Evolutionary conservation across 2,888 invertebrate species (phyloP).

Genomic region (Himalopsyche japonica): DNA sequence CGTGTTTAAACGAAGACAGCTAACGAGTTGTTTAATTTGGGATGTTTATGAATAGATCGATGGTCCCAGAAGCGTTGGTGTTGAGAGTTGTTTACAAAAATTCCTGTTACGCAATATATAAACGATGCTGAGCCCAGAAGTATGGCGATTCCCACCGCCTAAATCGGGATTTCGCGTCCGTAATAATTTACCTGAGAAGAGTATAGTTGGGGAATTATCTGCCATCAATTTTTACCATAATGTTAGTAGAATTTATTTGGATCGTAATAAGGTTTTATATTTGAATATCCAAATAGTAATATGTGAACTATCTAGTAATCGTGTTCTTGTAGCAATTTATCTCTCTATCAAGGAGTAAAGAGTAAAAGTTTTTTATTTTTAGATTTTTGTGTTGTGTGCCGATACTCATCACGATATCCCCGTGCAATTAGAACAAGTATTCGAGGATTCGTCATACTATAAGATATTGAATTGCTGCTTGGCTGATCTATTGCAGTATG

Average conservation of each 20-base stretch:
- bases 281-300: background rate
- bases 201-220: constrained; percentile 43
- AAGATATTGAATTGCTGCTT: constrained; percentile 52
- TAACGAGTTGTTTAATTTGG: background rate
- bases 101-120: constrained; percentile 27
- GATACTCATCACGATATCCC: constrained; percentile 51
- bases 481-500: constrained; percentile 52
- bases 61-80: background rate
- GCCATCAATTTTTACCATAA: constrained; percentile 59
- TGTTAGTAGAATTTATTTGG: constrained; percentile 47
- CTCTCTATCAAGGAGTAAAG: constrained; percentile 38
- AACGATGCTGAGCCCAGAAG: constrained; percentile 62
- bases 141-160: constrained; percentile 58
- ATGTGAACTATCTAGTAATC: background rate
- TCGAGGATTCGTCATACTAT: constrained; percentile 60
- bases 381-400: constrained; percentile 62
- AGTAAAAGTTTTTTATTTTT: constrained; percentile 41
- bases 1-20: background rate
- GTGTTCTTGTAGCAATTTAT: background rate
- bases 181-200: constrained; percentile 3
- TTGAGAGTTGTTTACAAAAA: constrained; percentile 11
- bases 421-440: constrained; percentile 47
- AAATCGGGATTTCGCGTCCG: constrained; percentile 33
- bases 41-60: constrained; percentile 9
- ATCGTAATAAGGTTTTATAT: background rate